phyloP scores from a whole-genome alignment of 2,113 vertebrate genomes.

The Leptobrachium leishanense region DNA sequence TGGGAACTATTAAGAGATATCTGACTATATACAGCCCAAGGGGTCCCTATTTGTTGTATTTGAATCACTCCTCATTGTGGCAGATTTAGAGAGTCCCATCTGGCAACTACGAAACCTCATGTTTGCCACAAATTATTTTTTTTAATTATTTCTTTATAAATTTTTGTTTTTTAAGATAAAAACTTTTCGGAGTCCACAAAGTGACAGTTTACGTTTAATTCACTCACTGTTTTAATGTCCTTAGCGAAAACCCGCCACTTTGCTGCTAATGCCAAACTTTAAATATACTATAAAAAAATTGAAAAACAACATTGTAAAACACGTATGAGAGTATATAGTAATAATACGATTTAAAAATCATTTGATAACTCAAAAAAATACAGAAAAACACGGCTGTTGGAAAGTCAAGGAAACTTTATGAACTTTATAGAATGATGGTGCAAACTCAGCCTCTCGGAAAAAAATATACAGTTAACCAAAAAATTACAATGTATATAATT shows the following conservation, averaged over 20 bases:
- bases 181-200: no score
- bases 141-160: no score
- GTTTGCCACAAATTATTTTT: neutral
- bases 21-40: neutral
- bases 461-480: no score
- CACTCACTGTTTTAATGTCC: neutral
- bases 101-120: neutral
- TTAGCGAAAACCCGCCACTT: neutral
- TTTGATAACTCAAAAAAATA: no score
- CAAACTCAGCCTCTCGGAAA: no score
- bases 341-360: no score
- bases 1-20: neutral
- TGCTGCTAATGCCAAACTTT: neutral
- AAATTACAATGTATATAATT: no score
- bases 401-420: neutral
- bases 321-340: no score
- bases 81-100: neutral
- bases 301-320: no score
- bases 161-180: no score
- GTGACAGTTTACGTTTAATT: neutral
- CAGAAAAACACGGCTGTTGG: neutral
- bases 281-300: neutral
- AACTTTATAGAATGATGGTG: neutral
- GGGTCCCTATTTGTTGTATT: neutral
- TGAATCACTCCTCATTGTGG: neutral